Evolutionary conservation across 1,140 invertebrate species (phyloP), one percentile per base, ranked within the genome.

Genomic region (Pararge aegeria): DNA sequence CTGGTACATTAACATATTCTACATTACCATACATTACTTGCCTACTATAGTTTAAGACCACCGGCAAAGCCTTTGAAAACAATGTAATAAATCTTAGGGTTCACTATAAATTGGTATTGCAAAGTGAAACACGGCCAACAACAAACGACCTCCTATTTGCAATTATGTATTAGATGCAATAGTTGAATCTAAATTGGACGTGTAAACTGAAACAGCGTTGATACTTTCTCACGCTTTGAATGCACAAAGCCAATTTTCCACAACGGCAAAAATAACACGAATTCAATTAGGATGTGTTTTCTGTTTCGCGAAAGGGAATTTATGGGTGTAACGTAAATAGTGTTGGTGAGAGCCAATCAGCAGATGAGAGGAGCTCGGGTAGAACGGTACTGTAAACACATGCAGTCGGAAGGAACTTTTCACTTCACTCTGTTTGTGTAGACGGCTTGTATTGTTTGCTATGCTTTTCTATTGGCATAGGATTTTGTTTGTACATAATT

Each of bases 241-340:
- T 77, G 70, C 72, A 79, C 72, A 78, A 75, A 83, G 74, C 72
- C 78, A 86, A 88, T 88, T 86, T 85, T 84, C 75, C 70, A 46
- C 42, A 49, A 76, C 66, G 61, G 71, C 66, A 75, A 82, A 79
- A 85, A 81, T 78, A 83, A 83, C 76, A 84, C 75, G 76, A 86
- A 83, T 86, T 88, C 83, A 86, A 84, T 88, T 86, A 84, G 73
- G 75, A 75, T 75, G 78, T 78, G 73, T 72, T 79, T 73, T 73
- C 64, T 81, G 68, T 74, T 78, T 73, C 69, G 72, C 57, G 54
- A 65, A 74, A 64, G 61, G 63, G 58, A 53, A 74, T 80, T 80
- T 80, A 73, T 78, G 59, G 59, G 37, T 66, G 61, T 69, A 70
- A 78, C 50, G 60, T 76, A 78, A 80, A 75, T 70, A 74, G 60